Conservation (phyloP, 2,113 vertebrate genomes). For the Ammospiza nelsoni region DNA sequence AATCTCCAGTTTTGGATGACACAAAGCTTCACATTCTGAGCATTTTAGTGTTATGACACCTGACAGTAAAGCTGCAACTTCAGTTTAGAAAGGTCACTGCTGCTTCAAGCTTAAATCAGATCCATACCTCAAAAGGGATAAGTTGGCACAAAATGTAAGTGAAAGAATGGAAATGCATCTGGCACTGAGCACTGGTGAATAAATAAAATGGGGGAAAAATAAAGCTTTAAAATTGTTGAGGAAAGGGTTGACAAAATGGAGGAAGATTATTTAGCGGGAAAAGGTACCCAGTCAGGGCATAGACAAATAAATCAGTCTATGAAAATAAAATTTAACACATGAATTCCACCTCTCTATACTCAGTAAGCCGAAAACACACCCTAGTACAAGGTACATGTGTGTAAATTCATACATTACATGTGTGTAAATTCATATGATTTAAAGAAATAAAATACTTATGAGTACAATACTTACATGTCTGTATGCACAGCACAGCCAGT, state of each 20-base stretch:
- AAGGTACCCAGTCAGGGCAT: not conserved
- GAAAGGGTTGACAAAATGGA: not conserved
- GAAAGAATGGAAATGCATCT: not conserved
- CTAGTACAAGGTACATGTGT: not conserved
- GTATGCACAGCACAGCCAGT: not conserved
- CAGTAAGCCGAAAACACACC: not conserved
- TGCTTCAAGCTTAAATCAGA: not conserved
- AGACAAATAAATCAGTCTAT: constrained; percentile 10
- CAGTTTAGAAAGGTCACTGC: not conserved
- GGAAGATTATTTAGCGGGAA: not conserved
- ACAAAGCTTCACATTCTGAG: not conserved
- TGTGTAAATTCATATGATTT: not conserved
- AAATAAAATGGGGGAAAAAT: not conserved
- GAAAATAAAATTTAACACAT: not conserved
- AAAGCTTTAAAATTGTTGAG: not conserved
- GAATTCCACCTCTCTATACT: not conserved
- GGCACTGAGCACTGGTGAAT: not conserved
- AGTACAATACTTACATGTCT: not conserved
- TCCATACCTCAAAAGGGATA: not conserved
- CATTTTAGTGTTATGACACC: not conserved
- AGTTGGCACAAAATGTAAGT: not conserved
- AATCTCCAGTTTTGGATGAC: not conserved
- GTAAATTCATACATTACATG: not conserved
- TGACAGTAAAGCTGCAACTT: not conserved
- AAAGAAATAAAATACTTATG: not conserved